Base-by-base conservation (phyloP, 2,888 invertebrate species). In the Amblyjoppa proteus region DNA sequence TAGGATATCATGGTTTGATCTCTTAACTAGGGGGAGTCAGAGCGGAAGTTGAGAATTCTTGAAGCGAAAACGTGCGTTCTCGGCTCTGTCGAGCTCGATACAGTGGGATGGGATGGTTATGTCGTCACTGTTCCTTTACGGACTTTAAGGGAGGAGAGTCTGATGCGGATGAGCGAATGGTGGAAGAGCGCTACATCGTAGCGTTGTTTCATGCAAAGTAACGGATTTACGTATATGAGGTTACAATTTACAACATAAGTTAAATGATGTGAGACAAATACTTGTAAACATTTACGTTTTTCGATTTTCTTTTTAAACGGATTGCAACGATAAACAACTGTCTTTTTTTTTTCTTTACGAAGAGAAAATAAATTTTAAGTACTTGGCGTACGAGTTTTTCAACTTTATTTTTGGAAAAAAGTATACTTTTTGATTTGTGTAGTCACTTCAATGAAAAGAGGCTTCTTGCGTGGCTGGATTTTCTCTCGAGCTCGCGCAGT, bases 11-110 rank as follows among this genome's bases (percentile, higher is more conserved):
- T 38, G 64, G 83, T 84, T 84, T 84, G 75, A 76, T 84, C 80
- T 84, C 83, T 84, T 84, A 84, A 84, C 83, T 80, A 84, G 83
- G 64, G 79, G 75, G 83, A 84, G 83, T 80, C 83, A 84, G 83
- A 84, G 83, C 83, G 83, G 75, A 84, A 84, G 83, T 84, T 75
- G 66, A 70, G 75, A 84, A 75, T 84, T 84, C 83, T 84, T 76
- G 70, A 66, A 84, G 83, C 83, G 83, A 75, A 80, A 66, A 79
- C 61, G 83, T 76, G 64, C 69, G 51, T 79, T 70, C 70, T 25
- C 25, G 49, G 58, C 61, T 53, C 64, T 41, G 6, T 56, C 56
- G 25, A 56, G 53, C 66, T 45, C 34, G 16, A 61, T n/a, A 76
- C 53, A 51, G 7, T 25, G 73, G 20, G 56, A 28, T 38, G 16